phyloP scores from a whole-genome alignment of 2,113 vertebrate species.

The Burhinus bistriatus region DNA sequence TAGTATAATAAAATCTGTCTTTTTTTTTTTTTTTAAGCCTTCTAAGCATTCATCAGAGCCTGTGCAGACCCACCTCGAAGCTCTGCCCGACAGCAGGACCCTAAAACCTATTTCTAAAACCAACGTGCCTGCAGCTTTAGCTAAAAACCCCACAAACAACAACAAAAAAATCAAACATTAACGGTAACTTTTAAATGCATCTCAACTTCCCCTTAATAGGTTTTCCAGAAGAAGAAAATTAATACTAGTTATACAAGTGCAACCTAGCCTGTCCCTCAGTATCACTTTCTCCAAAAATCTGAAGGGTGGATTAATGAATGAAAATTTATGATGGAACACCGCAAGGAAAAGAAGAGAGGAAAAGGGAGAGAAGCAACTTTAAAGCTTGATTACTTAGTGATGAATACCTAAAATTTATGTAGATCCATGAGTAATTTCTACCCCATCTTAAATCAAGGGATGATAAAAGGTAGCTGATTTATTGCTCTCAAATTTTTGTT shows the following conservation, averaged over 20 bases:
- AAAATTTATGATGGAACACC: neutral
- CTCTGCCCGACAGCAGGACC: neutral
- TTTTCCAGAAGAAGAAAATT: neutral
- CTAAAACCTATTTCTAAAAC: neutral
- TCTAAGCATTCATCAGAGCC: neutral
- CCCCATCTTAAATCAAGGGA: neutral
- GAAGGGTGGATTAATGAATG: neutral
- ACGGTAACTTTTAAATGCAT: neutral
- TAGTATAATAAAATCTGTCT: neutral
- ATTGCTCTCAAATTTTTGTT: neutral
- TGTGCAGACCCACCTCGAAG: neutral
- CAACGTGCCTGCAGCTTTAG: neutral
- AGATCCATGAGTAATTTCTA: neutral
- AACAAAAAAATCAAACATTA: neutral
- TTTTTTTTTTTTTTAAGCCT: neutral
- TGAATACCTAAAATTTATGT: neutral
- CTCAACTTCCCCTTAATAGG: neutral
- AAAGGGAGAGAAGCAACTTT: neutral
- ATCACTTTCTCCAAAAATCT: neutral
- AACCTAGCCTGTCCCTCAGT: neutral
- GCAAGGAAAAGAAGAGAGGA: neutral
- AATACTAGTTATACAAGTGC: rapidly evolving
- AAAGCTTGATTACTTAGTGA: neutral
- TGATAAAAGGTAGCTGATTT: neutral
- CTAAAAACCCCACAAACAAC: neutral